Evolutionary conservation across 2,113 vertebrate genomes (phyloP), one percentile per base, ranked within the genome.

Genomic region (Stigmatopora argus): DNA sequence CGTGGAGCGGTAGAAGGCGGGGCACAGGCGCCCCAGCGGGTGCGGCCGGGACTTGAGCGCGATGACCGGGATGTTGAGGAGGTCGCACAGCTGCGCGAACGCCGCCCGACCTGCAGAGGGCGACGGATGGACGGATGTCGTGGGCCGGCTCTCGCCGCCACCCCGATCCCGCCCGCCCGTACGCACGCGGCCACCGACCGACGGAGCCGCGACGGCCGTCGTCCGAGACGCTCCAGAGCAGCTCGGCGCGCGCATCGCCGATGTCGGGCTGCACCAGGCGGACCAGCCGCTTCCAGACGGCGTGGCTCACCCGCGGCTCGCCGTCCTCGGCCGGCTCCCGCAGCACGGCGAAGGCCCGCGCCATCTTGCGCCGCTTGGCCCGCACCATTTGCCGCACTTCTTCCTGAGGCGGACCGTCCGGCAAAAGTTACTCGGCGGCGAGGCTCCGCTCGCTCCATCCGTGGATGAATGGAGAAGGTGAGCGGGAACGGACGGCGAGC

Each of bases 51-150:
- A 82, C 72, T 90, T 95, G 66, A 94, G 19, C 0, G 93, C 90
- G 57, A 97, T 90, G 51, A 97, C 94, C 73, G 94, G 92, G 63
- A 98, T 97, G 82, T 97, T 96, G 71, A 98, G 89, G 15, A 98
- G 93, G 81, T 97, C 95, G 10, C 94, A 92, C 66, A 97, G 85
- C 62, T 93, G 93, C 6, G 95, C 77, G 64, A 98, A 98, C 5
- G 91, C 91, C 62, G 86, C 71, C 80, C 93, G 96, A 66, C 93
- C 95, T 98, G 85, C 35, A 7, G 35, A n/a, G n/a, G n/a, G n/a
- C n/a, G n/a, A n/a, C n/a, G n/a, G n/a, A n/a, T 31, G 26, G 26
- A 31, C 26, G 26, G 26, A 31, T 31, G 26, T 31, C 2, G 26
- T 3, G 26, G 26, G 26, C 26, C 3, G 26, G 26, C 26, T 31